Evolutionary conservation across 2,888 invertebrate genomes (phyloP).

Genomic region (Agrochola macilenta): DNA sequence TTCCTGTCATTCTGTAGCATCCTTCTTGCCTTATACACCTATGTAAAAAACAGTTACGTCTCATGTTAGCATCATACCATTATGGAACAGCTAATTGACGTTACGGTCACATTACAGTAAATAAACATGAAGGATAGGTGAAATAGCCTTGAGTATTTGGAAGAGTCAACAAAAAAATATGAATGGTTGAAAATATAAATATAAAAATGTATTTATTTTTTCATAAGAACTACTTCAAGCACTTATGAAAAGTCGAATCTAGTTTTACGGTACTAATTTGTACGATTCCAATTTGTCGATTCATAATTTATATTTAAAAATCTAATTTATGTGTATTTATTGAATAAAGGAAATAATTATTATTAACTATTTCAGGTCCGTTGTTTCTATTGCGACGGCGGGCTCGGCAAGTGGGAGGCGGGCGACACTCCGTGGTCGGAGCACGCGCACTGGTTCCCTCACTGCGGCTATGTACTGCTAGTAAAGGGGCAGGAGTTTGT

Average conservation of each 20-base stretch:
- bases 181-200: not conserved
- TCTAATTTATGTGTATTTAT: too few species aligned
- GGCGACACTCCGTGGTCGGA: slow-evolving; percentile 98
- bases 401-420: slow-evolving; percentile 96
- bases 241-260: not conserved
- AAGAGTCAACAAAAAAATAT: not conserved
- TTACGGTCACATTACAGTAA: not conserved
- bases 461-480: slow-evolving; percentile 95
- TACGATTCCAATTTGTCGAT: not conserved
- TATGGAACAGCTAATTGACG: slow-evolving; percentile 9
- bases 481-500: slow-evolving; percentile 96
- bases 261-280: slow-evolving; percentile 1
- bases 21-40: not conserved
- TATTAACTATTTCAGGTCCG: slow-evolving; percentile 90
- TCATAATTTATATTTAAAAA: not conserved
- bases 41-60: not conserved
- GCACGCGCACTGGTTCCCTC: slow-evolving; percentile 98
- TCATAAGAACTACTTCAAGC: not conserved
- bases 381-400: slow-evolving; percentile 98
- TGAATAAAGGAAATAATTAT: not conserved
- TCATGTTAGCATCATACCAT: slow-evolving; percentile 8
- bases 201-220: not conserved
- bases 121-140: not conserved
- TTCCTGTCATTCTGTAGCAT: not conserved
- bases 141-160: not conserved